phyloP scores from a whole-genome alignment of 2,888 invertebrate species.

The Papilio gigon region DNA sequence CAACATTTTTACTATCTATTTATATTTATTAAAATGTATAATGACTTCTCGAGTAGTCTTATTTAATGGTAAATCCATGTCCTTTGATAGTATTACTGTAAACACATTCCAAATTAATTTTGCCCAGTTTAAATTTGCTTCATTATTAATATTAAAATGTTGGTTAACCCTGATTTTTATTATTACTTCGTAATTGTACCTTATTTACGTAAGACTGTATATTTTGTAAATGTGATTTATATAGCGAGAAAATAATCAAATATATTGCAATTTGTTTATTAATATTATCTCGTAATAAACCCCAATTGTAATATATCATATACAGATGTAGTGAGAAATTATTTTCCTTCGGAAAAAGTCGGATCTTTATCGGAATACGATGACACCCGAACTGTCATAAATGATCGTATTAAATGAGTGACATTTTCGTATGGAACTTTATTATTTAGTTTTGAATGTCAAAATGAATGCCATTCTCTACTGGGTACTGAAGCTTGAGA shows the following conservation, averaged over 20 bases:
- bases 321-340: too few relatives aligned
- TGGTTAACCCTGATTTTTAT: neutral
- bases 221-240: conserved; percentile 38
- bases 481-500: too few relatives aligned
- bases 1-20: neutral
- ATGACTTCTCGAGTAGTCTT: too few relatives aligned
- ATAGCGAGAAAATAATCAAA: conserved; percentile 8
- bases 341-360: too few relatives aligned
- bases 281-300: neutral
- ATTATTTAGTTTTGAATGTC: too few relatives aligned
- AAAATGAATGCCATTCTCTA: too few relatives aligned
- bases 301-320: conserved; percentile 10
- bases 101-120: neutral
- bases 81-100: neutral
- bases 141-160: neutral
- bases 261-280: conserved; percentile 1
- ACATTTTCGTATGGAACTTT: too few relatives aligned
- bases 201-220: conserved; percentile 39
- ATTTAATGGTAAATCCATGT: neutral
- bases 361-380: too few relatives aligned
- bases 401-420: too few relatives aligned
- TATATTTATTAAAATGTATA: neutral
- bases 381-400: too few relatives aligned
- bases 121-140: too few relatives aligned
- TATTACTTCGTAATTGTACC: conserved; percentile 22